Conservation (phyloP, 2,888 invertebrate genomes). For the Nemurella pictetii region DNA sequence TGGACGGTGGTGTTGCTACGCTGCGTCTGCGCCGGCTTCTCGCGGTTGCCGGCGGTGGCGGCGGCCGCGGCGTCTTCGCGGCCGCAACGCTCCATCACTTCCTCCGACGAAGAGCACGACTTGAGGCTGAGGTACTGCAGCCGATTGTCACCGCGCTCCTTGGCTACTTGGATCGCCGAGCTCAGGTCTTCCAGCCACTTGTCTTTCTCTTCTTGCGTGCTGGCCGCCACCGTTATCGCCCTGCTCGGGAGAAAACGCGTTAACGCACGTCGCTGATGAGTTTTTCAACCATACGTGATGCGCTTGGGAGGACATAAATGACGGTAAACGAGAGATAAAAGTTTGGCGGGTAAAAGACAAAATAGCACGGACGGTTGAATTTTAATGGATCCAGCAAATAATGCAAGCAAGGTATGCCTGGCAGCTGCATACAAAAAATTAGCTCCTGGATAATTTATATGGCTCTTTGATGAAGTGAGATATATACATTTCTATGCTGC, state of each 20-base stretch:
- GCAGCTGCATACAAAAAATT: too few species aligned
- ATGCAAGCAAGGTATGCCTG: too few species aligned
- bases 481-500: too few species aligned
- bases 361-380: too few species aligned
- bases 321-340: too few species aligned
- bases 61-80: constrained; percentile 48
- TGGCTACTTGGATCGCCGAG: constrained; percentile 58
- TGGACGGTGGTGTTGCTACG: constrained; percentile 84
- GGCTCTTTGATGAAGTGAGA: too few species aligned
- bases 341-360: too few species aligned
- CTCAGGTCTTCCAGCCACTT: constrained; percentile 83
- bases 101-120: constrained; percentile 53
- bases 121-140: constrained; percentile 64
- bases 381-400: too few species aligned
- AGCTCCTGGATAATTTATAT: too few species aligned
- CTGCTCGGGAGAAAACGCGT: constrained; percentile 50
- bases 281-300: too few species aligned
- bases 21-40: constrained; percentile 59
- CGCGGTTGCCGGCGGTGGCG: constrained; percentile 42
- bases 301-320: too few species aligned
- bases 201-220: constrained; percentile 80
- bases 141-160: constrained; percentile 59
- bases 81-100: constrained; percentile 59
- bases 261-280: too few species aligned
- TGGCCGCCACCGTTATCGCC: constrained; percentile 85